Evolutionary conservation across 2,888 invertebrate genomes (phyloP).

Genomic region (Leucoptera coffeella): DNA sequence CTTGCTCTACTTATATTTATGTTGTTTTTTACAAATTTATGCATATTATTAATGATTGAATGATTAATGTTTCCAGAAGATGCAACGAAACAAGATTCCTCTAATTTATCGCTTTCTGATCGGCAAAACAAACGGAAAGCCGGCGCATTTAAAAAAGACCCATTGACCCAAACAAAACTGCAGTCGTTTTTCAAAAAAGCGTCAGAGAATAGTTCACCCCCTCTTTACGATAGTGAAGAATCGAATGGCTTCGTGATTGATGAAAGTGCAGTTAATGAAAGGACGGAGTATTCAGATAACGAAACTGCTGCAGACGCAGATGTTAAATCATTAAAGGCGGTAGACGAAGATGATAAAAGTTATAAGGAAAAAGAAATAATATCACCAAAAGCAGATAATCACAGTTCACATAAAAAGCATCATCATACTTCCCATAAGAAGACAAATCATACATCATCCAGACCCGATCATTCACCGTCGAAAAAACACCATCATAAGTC

Average conservation of each 20-base stretch:
- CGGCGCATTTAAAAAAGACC: slow-evolving; percentile 40
- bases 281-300: slow-evolving; percentile 8
- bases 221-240: slow-evolving; percentile 15
- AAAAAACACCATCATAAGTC: no score
- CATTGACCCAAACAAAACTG: slow-evolving; percentile 40
- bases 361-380: no score
- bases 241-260: slow-evolving; percentile 18
- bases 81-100: slow-evolving; percentile 14
- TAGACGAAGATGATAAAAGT: no score
- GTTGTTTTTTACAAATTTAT: no score
- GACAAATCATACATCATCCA: no score
- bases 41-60: no score
- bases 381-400: neutral
- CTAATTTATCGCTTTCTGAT: slow-evolving; percentile 31
- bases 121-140: slow-evolving; percentile 37
- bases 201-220: slow-evolving; percentile 13
- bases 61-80: no score
- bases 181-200: slow-evolving; percentile 29
- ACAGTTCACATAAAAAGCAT: no score
- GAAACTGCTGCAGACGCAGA: slow-evolving; percentile 4
- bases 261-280: no score
- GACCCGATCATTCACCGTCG: no score
- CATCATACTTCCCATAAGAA: no score
- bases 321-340: neutral
- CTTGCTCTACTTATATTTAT: no score